Conservation (phyloP, 2,888 invertebrate genomes). For the Aelia acuminata region DNA sequence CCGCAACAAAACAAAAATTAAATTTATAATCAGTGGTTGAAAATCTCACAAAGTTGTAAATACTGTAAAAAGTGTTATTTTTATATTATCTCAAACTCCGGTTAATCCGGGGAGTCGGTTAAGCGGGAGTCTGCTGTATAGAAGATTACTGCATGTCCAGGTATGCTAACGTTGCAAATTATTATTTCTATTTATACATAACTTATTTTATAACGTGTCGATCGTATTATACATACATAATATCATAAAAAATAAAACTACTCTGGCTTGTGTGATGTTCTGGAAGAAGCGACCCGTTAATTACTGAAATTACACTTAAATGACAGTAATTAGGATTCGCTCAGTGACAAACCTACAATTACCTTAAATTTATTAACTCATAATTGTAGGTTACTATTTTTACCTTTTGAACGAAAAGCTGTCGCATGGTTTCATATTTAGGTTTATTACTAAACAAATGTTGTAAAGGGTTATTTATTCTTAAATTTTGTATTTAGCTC, state of each 20-base stretch:
- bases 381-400: neutral
- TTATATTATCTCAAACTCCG: too few relatives aligned
- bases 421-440: neutral
- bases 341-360: neutral
- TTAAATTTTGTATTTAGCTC: too few relatives aligned
- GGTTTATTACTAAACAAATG: neutral
- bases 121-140: too few relatives aligned
- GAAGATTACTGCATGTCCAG: too few relatives aligned
- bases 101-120: too few relatives aligned
- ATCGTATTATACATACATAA: neutral
- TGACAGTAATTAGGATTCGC: neutral
- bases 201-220: too few relatives aligned
- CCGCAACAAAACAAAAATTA: too few relatives aligned
- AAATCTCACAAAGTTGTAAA: too few relatives aligned
- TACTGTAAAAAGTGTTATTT: too few relatives aligned
- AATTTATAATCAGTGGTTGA: too few relatives aligned
- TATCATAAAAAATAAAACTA: neutral
- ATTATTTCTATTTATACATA: too few relatives aligned
- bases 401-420: neutral
- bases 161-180: too few relatives aligned
- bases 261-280: neutral
- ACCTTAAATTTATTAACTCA: slow-evolving; percentile 6
- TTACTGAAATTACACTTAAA: neutral
- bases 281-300: neutral
- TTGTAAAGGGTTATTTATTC: neutral